These are phyloP conservation scores for Pristionchus maxplancki DNA, from an alignment of 2,888 invertebrate species.

Conservation along the genomic window DNA sequence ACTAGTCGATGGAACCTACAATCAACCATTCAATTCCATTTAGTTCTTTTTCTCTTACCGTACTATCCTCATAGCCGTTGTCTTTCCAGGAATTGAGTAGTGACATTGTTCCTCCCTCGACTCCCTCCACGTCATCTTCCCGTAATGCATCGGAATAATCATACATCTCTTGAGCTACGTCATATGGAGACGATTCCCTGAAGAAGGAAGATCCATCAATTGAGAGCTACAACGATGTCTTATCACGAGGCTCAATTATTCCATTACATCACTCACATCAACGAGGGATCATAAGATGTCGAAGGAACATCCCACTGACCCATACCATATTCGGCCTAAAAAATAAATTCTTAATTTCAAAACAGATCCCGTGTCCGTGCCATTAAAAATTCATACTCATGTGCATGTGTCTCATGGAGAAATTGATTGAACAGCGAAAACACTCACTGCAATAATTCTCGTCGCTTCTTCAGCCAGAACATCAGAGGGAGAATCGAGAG, in stretches of 20 bases:
- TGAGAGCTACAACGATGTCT: neutral
- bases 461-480: constrained; percentile 45
- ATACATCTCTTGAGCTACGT: neutral
- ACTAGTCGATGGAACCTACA: neutral
- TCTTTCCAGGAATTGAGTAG: constrained; percentile 7
- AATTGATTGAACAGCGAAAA: neutral
- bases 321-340: constrained; percentile 1
- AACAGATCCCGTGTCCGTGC: neutral
- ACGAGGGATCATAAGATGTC: neutral
- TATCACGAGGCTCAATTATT: too few species aligned
- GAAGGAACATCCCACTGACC: constrained; percentile 5
- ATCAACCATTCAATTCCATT: neutral
- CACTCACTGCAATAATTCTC: constrained; percentile 12
- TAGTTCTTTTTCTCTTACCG: neutral
- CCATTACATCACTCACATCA: neutral
- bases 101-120: neutral
- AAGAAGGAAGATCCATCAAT: neutral
- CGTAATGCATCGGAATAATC: neutral
- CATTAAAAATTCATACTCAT: too few species aligned
- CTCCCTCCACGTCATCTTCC: neutral
- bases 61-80: neutral
- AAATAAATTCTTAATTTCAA: neutral
- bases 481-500: constrained; percentile 18
- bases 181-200: constrained; percentile 1
- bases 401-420: too few species aligned